Evolutionary conservation across 1,140 invertebrate genomes (phyloP).

Genomic region (Thalassaphorura encarpata): DNA sequence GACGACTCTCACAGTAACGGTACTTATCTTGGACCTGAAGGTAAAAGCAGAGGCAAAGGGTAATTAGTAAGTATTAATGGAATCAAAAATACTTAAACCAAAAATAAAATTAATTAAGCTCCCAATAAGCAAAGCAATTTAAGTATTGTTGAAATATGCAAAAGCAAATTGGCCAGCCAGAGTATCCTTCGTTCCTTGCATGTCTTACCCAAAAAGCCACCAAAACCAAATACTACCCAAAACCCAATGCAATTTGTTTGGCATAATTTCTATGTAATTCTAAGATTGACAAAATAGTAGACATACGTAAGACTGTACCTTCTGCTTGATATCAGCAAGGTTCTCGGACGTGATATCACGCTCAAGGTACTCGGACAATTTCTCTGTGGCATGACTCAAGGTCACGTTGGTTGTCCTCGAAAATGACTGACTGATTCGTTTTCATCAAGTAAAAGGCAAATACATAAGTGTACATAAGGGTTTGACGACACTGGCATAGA

Average conservation of each 20-base stretch:
- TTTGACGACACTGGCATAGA: constrained; percentile 92
- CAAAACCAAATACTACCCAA: too few relatives aligned
- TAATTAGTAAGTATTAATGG: too few relatives aligned
- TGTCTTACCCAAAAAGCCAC: too few relatives aligned
- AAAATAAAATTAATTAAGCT: too few relatives aligned
- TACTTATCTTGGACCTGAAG: constrained; percentile 32
- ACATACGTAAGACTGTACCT: constrained; percentile 55
- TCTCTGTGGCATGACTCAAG: constrained; percentile 94
- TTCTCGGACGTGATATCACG: constrained; percentile 96
- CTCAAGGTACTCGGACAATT: constrained; percentile 93
- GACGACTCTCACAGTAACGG: constrained; percentile 89
- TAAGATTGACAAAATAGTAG: background rate
- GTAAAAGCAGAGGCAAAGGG: constrained; percentile 1
- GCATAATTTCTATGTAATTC: background rate
- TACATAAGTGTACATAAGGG: constrained; percentile 98
- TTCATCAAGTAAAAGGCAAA: constrained; percentile 97
- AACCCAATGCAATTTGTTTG: too few relatives aligned
- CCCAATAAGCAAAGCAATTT: too few relatives aligned
- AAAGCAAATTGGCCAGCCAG: too few relatives aligned
- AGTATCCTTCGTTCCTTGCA: too few relatives aligned
- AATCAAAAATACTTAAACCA: background rate
- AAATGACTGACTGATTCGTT: constrained; percentile 98
- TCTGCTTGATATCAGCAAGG: constrained; percentile 95
- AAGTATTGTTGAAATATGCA: too few relatives aligned
- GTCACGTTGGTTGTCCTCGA: constrained; percentile 91